Base-by-base conservation (phyloP, 53 echinoderm and acorn worm species). In the Holothuria scabra region DNA sequence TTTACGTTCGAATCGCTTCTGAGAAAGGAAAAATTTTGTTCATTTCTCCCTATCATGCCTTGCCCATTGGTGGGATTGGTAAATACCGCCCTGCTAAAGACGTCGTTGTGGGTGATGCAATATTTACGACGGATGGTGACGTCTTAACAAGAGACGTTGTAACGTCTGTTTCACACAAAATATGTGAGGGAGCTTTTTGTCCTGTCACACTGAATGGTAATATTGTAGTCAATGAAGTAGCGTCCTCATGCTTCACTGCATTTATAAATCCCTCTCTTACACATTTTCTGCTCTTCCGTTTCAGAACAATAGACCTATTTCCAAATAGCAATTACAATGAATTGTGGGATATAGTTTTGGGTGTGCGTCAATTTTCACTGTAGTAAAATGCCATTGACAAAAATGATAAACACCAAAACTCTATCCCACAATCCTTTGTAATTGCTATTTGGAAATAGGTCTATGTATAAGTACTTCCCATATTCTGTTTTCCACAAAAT, bases 161-260 rank as follows among this genome's bases (percentile, higher is more conserved):
- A 22, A 44, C 46, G 32, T 71, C 71, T 4, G 71, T 71, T 10
- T 32, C 71, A 20, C 48, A 44, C 71, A 14, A 71, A 14, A 7
- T 44, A 24, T 46, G 41, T 38, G 24, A 33, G 34, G 71, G 71
- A 48, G 44, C 46, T 23, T 71, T 46, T 44, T 71, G 71, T 26
- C 71, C 71, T 23, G 37, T 71, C n/a, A 71, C 71, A 19, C 34
- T 71, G 71, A 41, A 71, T 28, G 71, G 71, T 7, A 71, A 22
- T 44, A 49, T 71, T 22, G 71, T 71, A 46, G 71, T 71, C 22
- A 71, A 44, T 71, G 71, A 71, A 8, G 71, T 71, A n/a, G 71
- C 71, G 37, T 19, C 69, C 13, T 68, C 69, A 3, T 68, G 69
- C 38, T 68, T 38, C 12, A 68, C 69, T 21, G 20, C 69, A 13